Percentiles rank a stretch among this genome's conserved stretches.
These are phyloP conservation scores for Pelmatolapia mariae DNA, from an alignment of 2,113 vertebrate species.

Conservation along the genomic window DNA sequence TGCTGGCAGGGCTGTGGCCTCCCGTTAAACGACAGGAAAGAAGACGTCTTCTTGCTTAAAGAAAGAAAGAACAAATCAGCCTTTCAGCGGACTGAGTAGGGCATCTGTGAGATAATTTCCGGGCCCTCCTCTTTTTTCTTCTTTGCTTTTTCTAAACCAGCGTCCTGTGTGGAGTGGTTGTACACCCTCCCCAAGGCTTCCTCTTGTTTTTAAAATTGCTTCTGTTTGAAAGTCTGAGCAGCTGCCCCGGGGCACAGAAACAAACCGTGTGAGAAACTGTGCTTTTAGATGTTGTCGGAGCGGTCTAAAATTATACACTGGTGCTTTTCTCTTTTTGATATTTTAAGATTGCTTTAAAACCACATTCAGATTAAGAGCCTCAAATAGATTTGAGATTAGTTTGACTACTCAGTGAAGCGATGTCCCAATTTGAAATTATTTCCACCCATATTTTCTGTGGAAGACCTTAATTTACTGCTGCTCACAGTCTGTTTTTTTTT, in stretches of 20 bases:
- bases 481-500: not conserved
- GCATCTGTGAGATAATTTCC: not conserved
- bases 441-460: not conserved
- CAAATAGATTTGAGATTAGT: not conserved
- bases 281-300: not conserved
- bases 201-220: slow-evolving; percentile 10
- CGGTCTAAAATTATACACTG: not conserved
- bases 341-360: not conserved
- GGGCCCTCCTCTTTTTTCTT: not conserved
- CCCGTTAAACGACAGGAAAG: not conserved
- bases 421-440: not conserved
- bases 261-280: not conserved
- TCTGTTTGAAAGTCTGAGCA: not conserved
- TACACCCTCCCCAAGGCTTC: not conserved
- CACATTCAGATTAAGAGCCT: not conserved
- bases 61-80: not conserved
- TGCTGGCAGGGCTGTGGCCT: rapidly evolving
- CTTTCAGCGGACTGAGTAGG: not conserved
- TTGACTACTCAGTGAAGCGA: not conserved
- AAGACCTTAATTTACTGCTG: not conserved
- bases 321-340: not conserved
- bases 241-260: not conserved
- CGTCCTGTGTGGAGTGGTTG: not conserved
- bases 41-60: not conserved
- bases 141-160: not conserved